Conservation (phyloP, 2,888 invertebrate species). For the Hermaeophaga mercurialis region DNA sequence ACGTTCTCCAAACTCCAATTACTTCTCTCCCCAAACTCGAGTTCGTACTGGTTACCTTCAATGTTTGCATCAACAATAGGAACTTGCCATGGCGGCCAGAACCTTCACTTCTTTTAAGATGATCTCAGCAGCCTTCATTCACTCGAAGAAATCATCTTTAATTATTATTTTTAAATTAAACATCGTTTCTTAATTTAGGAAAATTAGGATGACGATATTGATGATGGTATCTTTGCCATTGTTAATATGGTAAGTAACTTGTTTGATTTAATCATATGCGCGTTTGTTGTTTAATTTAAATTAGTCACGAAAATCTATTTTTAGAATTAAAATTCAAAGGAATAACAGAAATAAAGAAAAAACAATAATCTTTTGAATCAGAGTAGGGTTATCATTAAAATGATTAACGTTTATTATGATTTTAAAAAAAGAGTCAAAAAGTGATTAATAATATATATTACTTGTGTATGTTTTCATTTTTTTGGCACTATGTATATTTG, state of each 20-base stretch:
- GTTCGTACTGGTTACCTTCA: conserved; percentile 18
- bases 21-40: conserved; percentile 9
- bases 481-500: no score
- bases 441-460: no score
- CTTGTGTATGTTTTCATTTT: no score
- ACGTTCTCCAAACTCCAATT: conserved; percentile 19
- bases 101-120: conserved; percentile 26
- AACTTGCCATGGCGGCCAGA: conserved; percentile 5
- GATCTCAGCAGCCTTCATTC: conserved; percentile 26
- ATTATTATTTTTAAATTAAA: conserved; percentile 1
- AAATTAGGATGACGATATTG: conserved; percentile 9
- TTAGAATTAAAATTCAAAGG: no score
- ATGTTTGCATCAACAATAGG: conserved; percentile 17
- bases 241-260: conserved; percentile 30
- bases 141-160: conserved; percentile 2
- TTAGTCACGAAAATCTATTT: no score
- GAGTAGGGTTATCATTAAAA: no score
- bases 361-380: no score
- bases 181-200: conserved; percentile 10
- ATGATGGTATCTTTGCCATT: conserved; percentile 13
- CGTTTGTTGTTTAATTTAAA: conserved; percentile 1
- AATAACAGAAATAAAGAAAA: no score
- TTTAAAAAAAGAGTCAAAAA: no score
- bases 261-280: no score
- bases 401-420: no score